Conservation (phyloP, 2,888 invertebrate genomes). For the Acleris holmiana region DNA sequence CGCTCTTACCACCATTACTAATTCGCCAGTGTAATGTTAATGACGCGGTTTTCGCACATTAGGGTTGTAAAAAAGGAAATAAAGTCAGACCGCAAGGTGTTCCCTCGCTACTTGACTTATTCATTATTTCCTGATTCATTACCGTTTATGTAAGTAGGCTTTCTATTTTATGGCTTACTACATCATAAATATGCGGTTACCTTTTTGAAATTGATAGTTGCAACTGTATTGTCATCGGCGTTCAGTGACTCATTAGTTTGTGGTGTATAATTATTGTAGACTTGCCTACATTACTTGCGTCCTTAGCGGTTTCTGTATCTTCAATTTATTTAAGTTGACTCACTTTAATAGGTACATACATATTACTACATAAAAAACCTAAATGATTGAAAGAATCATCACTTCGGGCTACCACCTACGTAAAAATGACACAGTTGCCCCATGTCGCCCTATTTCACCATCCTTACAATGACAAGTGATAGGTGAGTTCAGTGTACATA, state of each 20-base stretch:
- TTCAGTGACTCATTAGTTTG: conserved; percentile 8
- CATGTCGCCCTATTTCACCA: too few relatives aligned
- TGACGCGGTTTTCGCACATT: conserved; percentile 27
- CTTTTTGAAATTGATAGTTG: conserved; percentile 17
- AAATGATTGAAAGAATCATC: too few relatives aligned
- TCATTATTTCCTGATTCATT: conserved; percentile 28
- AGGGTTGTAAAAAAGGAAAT: conserved; percentile 20
- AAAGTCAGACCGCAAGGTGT: conserved; percentile 16
- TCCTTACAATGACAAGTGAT: too few relatives aligned
- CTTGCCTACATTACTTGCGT: too few relatives aligned
- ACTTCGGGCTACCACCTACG: too few relatives aligned
- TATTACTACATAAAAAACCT: too few relatives aligned
- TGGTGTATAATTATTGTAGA: background rate
- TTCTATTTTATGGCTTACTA: conserved; percentile 23
- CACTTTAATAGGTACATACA: too few relatives aligned
- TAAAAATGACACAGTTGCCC: too few relatives aligned
- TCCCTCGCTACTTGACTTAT: conserved; percentile 13
- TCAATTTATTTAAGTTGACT: too few relatives aligned
- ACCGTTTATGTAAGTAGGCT: conserved; percentile 10
- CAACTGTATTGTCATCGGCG: background rate
- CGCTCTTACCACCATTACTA: conserved; percentile 9
- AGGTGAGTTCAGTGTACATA: too few relatives aligned
- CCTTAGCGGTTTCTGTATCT: too few relatives aligned
- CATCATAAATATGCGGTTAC: conserved; percentile 22
- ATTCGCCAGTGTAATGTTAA: conserved; percentile 6